A percentile compares a stretch with the other conserved stretches of the same genome.
Conservation (phyloP, 2,888 invertebrate genomes). For the Drosophila eohydei region DNA sequence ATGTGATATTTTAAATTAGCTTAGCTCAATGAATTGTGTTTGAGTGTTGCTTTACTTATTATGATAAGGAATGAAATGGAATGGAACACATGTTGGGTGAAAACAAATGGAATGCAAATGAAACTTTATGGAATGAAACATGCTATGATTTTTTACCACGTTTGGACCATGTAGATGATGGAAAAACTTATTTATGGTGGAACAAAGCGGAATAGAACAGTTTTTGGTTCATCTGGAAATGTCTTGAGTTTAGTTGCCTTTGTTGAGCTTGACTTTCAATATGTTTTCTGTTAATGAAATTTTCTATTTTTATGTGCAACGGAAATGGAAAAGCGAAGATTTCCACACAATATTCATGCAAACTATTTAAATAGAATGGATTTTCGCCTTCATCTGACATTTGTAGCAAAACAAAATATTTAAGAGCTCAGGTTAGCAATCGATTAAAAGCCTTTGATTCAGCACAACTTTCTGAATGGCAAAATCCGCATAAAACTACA, state of each 20-base stretch:
- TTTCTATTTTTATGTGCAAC: neutral
- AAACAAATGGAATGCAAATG: neutral
- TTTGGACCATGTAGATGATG: neutral
- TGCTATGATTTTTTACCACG: neutral
- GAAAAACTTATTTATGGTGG: neutral
- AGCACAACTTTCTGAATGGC: constrained; percentile 15
- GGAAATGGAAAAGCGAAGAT: neutral
- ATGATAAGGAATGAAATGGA: neutral
- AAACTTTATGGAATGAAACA: neutral
- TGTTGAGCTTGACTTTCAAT: no score
- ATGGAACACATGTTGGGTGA: neutral
- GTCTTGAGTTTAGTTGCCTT: neutral
- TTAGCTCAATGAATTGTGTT: neutral
- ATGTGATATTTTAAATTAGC: neutral
- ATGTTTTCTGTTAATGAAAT: neutral
- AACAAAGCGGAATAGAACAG: neutral
- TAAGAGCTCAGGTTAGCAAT: neutral
- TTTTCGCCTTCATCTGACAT: neutral
- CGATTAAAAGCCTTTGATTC: constrained; percentile 15
- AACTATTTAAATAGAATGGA: constrained; percentile 7
- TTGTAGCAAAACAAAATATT: neutral
- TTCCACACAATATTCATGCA: neutral
- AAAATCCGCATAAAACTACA: constrained; percentile 2
- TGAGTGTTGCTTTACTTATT: neutral
- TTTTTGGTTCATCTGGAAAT: no score